These are phyloP conservation scores for Trichogramma dendrolimi DNA, from an alignment of 2,888 invertebrate genomes.

Conservation along the genomic window DNA sequence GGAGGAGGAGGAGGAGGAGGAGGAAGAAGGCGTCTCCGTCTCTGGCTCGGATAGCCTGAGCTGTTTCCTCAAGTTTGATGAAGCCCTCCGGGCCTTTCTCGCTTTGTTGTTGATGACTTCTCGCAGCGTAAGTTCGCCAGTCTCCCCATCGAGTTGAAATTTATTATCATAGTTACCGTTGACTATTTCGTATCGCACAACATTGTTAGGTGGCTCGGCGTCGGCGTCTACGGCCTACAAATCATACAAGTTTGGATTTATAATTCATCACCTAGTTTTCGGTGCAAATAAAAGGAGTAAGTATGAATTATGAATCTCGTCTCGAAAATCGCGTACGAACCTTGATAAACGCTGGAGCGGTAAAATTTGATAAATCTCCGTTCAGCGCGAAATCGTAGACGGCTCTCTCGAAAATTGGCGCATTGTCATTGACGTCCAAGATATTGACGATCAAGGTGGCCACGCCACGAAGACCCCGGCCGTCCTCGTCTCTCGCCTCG, in stretches of 20 bases:
- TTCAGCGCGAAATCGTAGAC: constrained; percentile 78
- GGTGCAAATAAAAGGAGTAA: too few relatives aligned
- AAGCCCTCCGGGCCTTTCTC: constrained; percentile 10
- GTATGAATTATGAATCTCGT: background rate
- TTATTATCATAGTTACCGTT: constrained; percentile 73
- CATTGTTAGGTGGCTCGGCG: constrained; percentile 78
- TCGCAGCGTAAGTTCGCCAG: constrained; percentile 67
- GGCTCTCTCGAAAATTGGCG: constrained; percentile 75
- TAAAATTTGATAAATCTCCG: constrained; percentile 69
- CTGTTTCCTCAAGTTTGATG: constrained; percentile 10
- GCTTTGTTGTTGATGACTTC: constrained; percentile 11
- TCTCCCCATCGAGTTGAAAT: constrained; percentile 70
- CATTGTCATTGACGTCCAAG: constrained; percentile 79
- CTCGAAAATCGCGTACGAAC: constrained; percentile 35
- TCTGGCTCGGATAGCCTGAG: background rate
- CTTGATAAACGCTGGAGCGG: constrained; percentile 72
- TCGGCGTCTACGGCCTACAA: constrained; percentile 73
- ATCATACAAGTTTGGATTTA: constrained; percentile 2
- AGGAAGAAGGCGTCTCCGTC: too few relatives aligned
- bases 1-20: too few relatives aligned
- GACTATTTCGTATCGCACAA: constrained; percentile 77
- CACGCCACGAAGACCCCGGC: constrained; percentile 71
- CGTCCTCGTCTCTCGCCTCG: constrained; percentile 84
- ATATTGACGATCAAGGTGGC: constrained; percentile 72
- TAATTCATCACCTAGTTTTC: background rate